phyloP scores from a whole-genome alignment of 2,888 invertebrate genomes.

The Tetrapedia diversipes region DNA sequence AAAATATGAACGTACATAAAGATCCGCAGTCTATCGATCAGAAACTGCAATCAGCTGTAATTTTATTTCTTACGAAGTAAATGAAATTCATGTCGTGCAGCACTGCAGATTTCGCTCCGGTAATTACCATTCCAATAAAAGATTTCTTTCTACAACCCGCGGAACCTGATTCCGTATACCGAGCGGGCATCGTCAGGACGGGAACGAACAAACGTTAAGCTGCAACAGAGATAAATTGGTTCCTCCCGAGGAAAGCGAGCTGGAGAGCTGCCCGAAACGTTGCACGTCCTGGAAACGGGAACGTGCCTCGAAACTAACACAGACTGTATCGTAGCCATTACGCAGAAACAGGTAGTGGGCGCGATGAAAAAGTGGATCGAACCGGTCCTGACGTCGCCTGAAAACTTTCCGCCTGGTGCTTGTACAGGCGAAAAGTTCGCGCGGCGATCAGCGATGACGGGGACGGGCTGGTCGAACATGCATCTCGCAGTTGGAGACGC shows the following conservation, averaged over 20 bases:
- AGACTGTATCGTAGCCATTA: constrained; percentile 42
- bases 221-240: background rate
- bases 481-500: constrained; percentile 50
- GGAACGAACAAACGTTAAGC: background rate
- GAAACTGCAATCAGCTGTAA: too few relatives aligned
- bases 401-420: constrained; percentile 29
- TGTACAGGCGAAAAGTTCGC: constrained; percentile 51
- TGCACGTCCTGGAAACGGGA: background rate
- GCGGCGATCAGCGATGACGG: constrained; percentile 20
- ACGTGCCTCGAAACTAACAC: constrained; percentile 19
- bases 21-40: too few relatives aligned
- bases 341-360: constrained; percentile 15
- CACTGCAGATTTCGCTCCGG: too few relatives aligned
- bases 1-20: too few relatives aligned
- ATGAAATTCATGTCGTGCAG: too few relatives aligned
- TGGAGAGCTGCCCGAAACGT: background rate
- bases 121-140: too few relatives aligned
- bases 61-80: too few relatives aligned
- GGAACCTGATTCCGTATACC: too few relatives aligned
- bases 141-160: too few relatives aligned
- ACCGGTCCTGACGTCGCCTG: background rate
- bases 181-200: too few relatives aligned
- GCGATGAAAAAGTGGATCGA: constrained; percentile 4
- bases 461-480: constrained; percentile 30
- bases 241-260: background rate